A percentile compares a stretch with the other conserved stretches of the same genome.
Conservation (phyloP, 1,140 invertebrate genomes). For the Araneus ventricosus region DNA sequence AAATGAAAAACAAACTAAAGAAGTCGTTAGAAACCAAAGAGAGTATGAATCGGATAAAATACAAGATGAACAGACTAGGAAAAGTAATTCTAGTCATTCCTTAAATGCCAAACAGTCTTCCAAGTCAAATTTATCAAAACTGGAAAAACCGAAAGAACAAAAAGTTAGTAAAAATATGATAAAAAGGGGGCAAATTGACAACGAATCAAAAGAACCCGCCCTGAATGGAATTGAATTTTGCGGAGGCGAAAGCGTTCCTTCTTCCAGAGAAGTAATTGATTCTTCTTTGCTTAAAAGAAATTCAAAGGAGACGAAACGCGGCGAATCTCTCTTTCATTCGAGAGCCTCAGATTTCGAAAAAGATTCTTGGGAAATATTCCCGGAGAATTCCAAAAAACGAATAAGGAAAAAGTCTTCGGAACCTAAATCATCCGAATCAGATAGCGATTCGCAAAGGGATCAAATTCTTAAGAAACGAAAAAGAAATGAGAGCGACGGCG, state of each 20-base stretch:
- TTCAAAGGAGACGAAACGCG: constrained; percentile 14
- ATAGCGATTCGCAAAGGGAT: constrained; percentile 13
- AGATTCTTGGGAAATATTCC: constrained; percentile 36
- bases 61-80: neutral
- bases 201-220: neutral
- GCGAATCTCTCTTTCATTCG: neutral
- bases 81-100: neutral
- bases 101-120: too few relatives aligned
- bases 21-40: neutral
- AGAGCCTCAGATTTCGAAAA: constrained; percentile 32
- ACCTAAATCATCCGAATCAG: constrained; percentile 46
- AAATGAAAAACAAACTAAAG: neutral
- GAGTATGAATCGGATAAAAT: neutral
- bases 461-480: constrained; percentile 43
- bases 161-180: neutral
- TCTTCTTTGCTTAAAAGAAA: constrained; percentile 28
- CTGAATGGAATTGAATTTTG: neutral
- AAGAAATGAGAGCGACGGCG: constrained; percentile 2
- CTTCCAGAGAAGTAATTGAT: neutral
- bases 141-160: neutral
- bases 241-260: neutral
- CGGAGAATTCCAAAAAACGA: constrained; percentile 22
- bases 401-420: constrained; percentile 6
- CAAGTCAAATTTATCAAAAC: neutral
- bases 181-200: neutral